Evolutionary conservation across 2,888 invertebrate genomes (phyloP).

Genomic region (Brachyptera putata): DNA sequence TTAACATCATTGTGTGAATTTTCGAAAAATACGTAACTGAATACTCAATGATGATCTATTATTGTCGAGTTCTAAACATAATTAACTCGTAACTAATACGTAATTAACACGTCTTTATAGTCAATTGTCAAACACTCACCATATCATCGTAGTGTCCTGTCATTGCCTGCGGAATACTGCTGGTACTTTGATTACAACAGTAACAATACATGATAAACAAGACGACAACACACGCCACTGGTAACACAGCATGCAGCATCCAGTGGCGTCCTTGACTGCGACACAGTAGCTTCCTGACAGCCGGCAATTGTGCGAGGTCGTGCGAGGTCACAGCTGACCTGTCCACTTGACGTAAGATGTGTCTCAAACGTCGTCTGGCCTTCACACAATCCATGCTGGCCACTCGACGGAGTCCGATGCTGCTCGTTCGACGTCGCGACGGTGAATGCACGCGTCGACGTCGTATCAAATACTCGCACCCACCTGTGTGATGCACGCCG

Average conservation of each 20-base stretch:
- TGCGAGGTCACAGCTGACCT: constrained; percentile 4
- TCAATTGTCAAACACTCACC: too few relatives aligned
- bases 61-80: too few relatives aligned
- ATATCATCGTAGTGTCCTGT: constrained; percentile 26
- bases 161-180: constrained; percentile 15
- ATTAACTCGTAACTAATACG: too few relatives aligned
- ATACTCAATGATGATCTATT: too few relatives aligned
- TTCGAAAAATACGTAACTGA: too few relatives aligned
- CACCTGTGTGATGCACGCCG: constrained; percentile 34
- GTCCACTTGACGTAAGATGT: constrained; percentile 22
- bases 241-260: background rate
- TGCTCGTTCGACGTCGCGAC: constrained; percentile 43
- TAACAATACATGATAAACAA: constrained; percentile 24
- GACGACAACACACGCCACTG: constrained; percentile 9
- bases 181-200: constrained; percentile 13
- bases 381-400: constrained; percentile 34
- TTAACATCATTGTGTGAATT: too few relatives aligned
- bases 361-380: constrained; percentile 25
- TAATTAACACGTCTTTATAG: too few relatives aligned
- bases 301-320: constrained; percentile 25
- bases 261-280: constrained; percentile 15
- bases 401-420: too few relatives aligned
- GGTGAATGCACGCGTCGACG: constrained; percentile 32
- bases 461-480: constrained; percentile 43
- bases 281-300: constrained; percentile 22